These are phyloP conservation scores for Platyura marginata DNA, from an alignment of 1,140 invertebrate genomes.

Conservation along the genomic window DNA sequence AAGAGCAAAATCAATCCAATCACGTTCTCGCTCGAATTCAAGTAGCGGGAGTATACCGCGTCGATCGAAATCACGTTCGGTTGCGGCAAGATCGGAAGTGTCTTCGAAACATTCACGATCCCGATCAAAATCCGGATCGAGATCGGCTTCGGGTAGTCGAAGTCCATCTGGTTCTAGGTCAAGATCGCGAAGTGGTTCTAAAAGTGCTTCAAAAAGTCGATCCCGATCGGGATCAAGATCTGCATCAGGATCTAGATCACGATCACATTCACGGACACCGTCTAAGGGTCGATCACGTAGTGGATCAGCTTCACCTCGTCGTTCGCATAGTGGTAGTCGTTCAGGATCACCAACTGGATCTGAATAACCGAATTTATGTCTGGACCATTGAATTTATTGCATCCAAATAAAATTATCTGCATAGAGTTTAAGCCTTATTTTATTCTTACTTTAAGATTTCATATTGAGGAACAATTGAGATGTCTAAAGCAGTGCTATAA, in stretches of 20 bases:
- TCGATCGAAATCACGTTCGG: constrained; percentile 11
- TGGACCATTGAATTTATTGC: background rate
- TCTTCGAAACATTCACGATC: constrained; percentile 18
- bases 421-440: background rate
- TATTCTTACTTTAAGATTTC: background rate
- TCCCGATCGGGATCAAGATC: constrained; percentile 10
- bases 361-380: constrained; percentile 6
- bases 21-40: background rate
- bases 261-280: background rate
- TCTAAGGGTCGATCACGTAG: background rate
- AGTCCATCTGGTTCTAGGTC: constrained; percentile 6
- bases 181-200: constrained; percentile 5
- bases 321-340: constrained; percentile 9
- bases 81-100: constrained; percentile 18
- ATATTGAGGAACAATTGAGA: background rate
- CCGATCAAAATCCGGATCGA: constrained; percentile 9
- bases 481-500: background rate
- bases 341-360: constrained; percentile 16
- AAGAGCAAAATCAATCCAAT: constrained; percentile 4
- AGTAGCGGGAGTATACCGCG: background rate
- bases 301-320: background rate
- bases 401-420: background rate
- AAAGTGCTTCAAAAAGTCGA: constrained; percentile 5
- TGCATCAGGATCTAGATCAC: constrained; percentile 8
- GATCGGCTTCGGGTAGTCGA: constrained; percentile 13